Evolutionary conservation across 2,888 invertebrate species (phyloP).

Genomic region (Stramonita haemastoma): DNA sequence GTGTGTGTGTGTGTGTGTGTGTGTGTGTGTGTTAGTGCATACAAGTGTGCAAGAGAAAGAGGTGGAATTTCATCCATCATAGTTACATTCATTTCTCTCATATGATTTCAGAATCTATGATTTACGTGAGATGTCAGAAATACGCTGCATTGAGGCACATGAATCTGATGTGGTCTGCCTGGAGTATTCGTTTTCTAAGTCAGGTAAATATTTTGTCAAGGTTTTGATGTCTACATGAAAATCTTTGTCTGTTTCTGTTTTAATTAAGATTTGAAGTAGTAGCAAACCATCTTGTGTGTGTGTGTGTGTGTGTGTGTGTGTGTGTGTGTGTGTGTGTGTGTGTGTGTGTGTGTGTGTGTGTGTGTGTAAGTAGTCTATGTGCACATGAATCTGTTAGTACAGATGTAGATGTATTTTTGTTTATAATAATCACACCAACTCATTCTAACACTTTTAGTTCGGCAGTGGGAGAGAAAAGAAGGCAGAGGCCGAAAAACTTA

Average conservation of each 20-base stretch:
- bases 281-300: background rate
- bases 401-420: background rate
- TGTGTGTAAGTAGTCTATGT: background rate
- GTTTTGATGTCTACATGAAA: no score
- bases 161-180: constrained; percentile 96
- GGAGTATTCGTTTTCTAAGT: constrained; percentile 85
- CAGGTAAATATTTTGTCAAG: constrained; percentile 44
- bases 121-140: constrained; percentile 81
- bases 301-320: constrained; percentile 9
- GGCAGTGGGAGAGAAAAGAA: no score
- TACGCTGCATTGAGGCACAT: constrained; percentile 95
- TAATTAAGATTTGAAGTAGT: background rate
- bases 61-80: no score
- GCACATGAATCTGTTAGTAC: background rate
- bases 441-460: no score
- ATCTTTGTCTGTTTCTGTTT: background rate
- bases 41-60: no score
- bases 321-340: background rate
- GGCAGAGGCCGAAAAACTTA: no score
- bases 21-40: no score
- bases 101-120: constrained; percentile 83
- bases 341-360: background rate
- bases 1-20: no score
- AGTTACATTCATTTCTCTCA: no score
- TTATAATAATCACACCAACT: no score